Evolutionary conservation across 1,140 invertebrate genomes (phyloP).

Genomic region (Ceratitis capitata): DNA sequence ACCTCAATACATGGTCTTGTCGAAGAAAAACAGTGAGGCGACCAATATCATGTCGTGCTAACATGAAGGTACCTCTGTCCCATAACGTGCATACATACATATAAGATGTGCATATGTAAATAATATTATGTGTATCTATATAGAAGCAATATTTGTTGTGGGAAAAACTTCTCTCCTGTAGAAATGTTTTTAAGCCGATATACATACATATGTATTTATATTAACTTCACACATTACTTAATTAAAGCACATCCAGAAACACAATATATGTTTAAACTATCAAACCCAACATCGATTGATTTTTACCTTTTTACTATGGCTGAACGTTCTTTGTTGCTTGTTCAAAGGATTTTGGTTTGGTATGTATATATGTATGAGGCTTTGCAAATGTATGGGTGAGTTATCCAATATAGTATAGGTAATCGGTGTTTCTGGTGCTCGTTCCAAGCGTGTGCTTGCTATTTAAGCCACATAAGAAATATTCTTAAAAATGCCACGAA

Average conservation of each 20-base stretch:
- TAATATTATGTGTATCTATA: too few species aligned
- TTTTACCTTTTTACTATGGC: slow-evolving; percentile 21
- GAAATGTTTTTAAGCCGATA: too few species aligned
- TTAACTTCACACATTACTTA: too few species aligned
- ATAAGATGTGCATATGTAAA: too few species aligned
- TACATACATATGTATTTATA: too few species aligned
- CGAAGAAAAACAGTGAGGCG: background rate
- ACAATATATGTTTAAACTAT: too few species aligned
- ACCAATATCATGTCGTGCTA: background rate
- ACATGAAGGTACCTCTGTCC: too few species aligned
- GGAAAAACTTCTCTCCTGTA: too few species aligned
- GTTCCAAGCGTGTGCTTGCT: background rate
- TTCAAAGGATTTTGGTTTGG: background rate
- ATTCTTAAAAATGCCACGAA: background rate
- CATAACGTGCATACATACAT: too few species aligned
- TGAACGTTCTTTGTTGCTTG: background rate
- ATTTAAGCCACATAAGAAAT: background rate
- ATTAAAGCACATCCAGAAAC: too few species aligned
- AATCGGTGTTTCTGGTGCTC: background rate
- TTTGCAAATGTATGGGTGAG: background rate
- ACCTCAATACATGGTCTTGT: background rate
- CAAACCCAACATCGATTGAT: background rate
- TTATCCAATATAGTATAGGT: background rate
- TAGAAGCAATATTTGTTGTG: too few species aligned
- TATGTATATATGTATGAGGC: background rate